phyloP scores from a whole-genome alignment of 2,888 invertebrate species.

The Ligdia adustata region DNA sequence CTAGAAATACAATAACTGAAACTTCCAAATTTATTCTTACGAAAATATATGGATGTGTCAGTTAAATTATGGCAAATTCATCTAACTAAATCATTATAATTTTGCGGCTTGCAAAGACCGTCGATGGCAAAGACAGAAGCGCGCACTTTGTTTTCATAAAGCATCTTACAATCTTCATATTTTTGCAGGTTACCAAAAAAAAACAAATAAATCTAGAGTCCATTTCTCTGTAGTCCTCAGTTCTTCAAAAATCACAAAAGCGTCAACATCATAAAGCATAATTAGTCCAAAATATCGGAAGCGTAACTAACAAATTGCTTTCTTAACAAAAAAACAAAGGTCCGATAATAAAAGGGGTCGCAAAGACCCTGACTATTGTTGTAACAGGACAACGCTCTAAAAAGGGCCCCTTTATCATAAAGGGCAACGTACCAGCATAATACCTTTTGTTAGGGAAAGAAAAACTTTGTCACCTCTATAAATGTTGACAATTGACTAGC shows the following conservation, averaged over 20 bases:
- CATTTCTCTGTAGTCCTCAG: too few species aligned
- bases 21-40: too few species aligned
- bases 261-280: constrained; percentile 17
- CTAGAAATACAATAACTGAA: background rate
- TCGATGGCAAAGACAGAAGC: too few species aligned
- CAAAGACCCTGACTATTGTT: constrained; percentile 27
- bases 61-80: too few species aligned
- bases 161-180: too few species aligned
- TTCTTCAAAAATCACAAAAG: too few species aligned
- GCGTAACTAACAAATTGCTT: constrained; percentile 26
- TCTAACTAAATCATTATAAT: too few species aligned
- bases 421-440: constrained; percentile 28
- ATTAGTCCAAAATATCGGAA: constrained; percentile 27
- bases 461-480: constrained; percentile 35
- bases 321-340: constrained; percentile 29
- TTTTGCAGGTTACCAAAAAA: too few species aligned
- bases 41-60: background rate
- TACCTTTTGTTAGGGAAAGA: constrained; percentile 31
- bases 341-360: constrained; percentile 30
- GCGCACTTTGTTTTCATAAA: too few species aligned
- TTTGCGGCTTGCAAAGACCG: too few species aligned
- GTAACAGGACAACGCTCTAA: constrained; percentile 21
- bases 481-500: constrained; percentile 18
- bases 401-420: constrained; percentile 18
- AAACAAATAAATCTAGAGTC: too few species aligned